Evolutionary conservation across 2,888 invertebrate genomes (phyloP).

Genomic region (Nineta flava): DNA sequence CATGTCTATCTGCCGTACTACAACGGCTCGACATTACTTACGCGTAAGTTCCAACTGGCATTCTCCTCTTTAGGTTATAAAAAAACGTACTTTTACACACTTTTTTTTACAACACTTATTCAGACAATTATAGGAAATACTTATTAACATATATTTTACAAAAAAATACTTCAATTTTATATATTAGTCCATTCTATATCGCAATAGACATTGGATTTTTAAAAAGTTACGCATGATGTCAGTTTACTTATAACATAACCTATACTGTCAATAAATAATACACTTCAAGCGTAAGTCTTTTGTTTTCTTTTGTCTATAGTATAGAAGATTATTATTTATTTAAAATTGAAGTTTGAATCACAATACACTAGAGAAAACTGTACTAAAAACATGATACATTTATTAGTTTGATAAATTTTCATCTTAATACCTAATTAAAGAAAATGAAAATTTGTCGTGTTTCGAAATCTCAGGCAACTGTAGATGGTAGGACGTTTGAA

Average conservation of each 20-base stretch:
- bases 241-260: not conserved
- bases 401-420: too few species aligned
- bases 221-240: not conserved
- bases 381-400: not conserved
- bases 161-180: conserved; percentile 43
- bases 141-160: conserved; percentile 25
- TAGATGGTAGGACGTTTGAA: too few species aligned
- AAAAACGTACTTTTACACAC: too few species aligned
- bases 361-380: not conserved
- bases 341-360: not conserved
- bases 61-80: too few species aligned
- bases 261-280: not conserved
- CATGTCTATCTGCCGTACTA: conserved; percentile 73
- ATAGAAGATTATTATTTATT: not conserved
- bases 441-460: too few species aligned
- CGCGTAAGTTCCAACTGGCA: conserved; percentile 44
- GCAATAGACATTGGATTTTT: too few species aligned
- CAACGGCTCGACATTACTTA: conserved; percentile 63
- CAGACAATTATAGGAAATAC: too few species aligned
- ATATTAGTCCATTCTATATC: not conserved
- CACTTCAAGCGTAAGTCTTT: not conserved
- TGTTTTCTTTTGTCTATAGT: not conserved
- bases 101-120: not conserved
- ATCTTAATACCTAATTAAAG: too few species aligned
- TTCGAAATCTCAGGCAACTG: too few species aligned